Conservation (phyloP, 1,140 invertebrate species). For the Lutraria rhynchaena region DNA sequence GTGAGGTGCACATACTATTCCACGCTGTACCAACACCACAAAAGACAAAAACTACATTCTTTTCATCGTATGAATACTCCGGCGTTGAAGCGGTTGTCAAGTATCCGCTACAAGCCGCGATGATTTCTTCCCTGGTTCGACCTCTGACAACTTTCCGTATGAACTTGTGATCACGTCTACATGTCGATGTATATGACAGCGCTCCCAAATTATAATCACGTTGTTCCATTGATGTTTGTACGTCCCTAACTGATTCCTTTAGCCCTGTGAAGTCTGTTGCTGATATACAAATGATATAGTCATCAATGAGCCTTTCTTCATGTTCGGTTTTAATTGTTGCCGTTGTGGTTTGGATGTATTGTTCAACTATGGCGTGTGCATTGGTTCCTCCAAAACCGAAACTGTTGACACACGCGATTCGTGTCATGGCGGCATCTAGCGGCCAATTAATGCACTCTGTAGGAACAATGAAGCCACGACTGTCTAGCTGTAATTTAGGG, state of each 20-base stretch:
- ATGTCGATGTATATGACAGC: constrained; percentile 65
- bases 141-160: constrained; percentile 2
- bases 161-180: constrained; percentile 24
- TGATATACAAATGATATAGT: too few relatives aligned
- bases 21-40: constrained; percentile 67
- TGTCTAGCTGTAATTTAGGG: constrained; percentile 29
- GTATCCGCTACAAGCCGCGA: constrained; percentile 16
- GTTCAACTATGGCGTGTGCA: constrained; percentile 31
- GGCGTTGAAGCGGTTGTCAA: constrained; percentile 14
- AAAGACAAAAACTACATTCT: constrained; percentile 65
- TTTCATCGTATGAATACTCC: background rate
- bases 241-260: too few relatives aligned
- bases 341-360: background rate
- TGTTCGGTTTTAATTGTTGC: background rate
- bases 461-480: constrained; percentile 64
- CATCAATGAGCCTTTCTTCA: too few relatives aligned
- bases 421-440: constrained; percentile 76
- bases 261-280: too few relatives aligned
- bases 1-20: constrained; percentile 63
- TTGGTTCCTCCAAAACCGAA: constrained; percentile 48
- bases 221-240: background rate
- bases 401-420: constrained; percentile 37
- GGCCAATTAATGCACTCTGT: constrained; percentile 49
- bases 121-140: constrained; percentile 25
- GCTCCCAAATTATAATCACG: constrained; percentile 33